A percentile compares a stretch with the other conserved stretches of the same genome.
Evolutionary conservation across 2,888 invertebrate species (phyloP).

Genomic region (Diarsia dahlii): DNA sequence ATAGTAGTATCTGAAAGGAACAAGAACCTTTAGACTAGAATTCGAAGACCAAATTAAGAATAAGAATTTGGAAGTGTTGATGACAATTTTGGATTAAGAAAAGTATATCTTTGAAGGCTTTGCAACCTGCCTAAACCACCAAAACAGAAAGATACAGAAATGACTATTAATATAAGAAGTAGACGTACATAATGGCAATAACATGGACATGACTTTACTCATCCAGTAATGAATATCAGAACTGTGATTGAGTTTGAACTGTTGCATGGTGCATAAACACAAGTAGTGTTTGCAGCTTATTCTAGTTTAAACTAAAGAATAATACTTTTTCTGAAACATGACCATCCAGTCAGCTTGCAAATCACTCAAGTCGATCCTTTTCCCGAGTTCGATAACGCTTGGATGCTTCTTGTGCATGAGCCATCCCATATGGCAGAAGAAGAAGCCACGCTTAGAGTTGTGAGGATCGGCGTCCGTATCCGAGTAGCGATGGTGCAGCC

Average conservation of each 20-base stretch:
- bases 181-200: background rate
- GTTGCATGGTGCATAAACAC: background rate
- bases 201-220: background rate
- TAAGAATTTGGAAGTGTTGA: background rate
- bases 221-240: background rate
- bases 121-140: no score
- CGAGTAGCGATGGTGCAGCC: constrained; percentile 94
- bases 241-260: background rate
- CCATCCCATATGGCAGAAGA: constrained; percentile 97
- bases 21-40: background rate
- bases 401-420: constrained; percentile 95
- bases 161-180: background rate
- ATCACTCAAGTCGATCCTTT: constrained; percentile 93
- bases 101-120: background rate
- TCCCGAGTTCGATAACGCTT: constrained; percentile 92
- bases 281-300: background rate
- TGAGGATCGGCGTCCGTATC: constrained; percentile 94
- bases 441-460: constrained; percentile 95
- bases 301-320: background rate
- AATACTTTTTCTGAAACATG: constrained; percentile 94
- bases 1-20: constrained; percentile 88
- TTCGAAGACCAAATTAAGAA: background rate
- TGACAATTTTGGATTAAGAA: background rate
- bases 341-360: constrained; percentile 93
- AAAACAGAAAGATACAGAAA: background rate